These are phyloP conservation scores for Stictonetta naevosa DNA, from an alignment of 2,113 vertebrate genomes.

Conservation along the genomic window DNA sequence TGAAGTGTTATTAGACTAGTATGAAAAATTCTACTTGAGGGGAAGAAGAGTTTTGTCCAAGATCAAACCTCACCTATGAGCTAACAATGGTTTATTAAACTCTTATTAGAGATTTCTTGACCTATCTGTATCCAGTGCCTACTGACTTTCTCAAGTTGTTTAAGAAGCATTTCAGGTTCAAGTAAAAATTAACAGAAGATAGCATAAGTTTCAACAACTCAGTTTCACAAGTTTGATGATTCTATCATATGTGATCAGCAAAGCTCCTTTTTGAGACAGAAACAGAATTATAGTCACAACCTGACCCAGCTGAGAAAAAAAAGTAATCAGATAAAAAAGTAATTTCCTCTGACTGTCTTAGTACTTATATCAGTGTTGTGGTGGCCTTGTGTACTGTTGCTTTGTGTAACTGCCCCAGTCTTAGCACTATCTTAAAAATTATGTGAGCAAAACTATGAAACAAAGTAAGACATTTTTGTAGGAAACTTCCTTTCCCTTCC, in stretches of 20 bases:
- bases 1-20: background rate
- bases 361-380: background rate
- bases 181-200: background rate
- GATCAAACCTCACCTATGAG: background rate
- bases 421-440: background rate
- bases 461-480: background rate
- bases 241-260: background rate
- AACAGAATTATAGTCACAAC: background rate
- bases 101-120: background rate
- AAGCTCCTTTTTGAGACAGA: background rate
- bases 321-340: slow-evolving; percentile 1
- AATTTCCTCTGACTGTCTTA: background rate
- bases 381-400: background rate
- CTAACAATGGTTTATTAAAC: background rate
- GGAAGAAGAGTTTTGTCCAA: background rate
- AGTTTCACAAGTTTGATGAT: background rate
- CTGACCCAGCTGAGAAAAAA: background rate
- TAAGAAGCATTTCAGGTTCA: background rate
- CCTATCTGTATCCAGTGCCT: background rate
- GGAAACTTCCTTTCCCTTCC: background rate
- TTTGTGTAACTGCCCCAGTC: background rate
- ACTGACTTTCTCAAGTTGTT: background rate
- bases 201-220: background rate
- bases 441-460: background rate
- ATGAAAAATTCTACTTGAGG: background rate